These are phyloP conservation scores for Gulo gulo DNA, from an alignment of 2,113 vertebrate genomes.

Conservation along the genomic window DNA sequence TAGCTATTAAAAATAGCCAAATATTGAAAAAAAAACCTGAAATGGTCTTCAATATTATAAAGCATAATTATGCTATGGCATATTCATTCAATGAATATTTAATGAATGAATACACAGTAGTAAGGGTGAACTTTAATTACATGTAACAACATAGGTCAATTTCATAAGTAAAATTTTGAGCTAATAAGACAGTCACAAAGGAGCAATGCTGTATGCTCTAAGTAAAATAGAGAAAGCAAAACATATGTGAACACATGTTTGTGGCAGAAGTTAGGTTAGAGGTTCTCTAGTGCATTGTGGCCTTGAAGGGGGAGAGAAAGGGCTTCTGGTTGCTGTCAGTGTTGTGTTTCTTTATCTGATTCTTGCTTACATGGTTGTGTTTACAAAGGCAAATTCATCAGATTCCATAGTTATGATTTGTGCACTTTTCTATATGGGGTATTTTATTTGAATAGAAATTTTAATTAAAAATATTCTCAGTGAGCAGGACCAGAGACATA, in stretches of 20 bases:
- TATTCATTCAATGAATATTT: not conserved
- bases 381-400: not conserved
- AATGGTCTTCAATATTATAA: not conserved
- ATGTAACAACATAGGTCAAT: not conserved
- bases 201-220: not conserved
- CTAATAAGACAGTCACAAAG: not conserved
- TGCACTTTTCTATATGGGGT: not conserved
- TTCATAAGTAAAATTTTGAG: not conserved
- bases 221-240: not conserved
- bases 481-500: not conserved
- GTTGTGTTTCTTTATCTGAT: not conserved
- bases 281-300: not conserved
- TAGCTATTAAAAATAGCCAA: not conserved
- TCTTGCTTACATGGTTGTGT: not conserved
- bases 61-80: not conserved
- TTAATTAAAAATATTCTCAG: not conserved
- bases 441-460: not conserved
- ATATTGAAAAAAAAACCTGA: not conserved
- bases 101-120: not conserved
- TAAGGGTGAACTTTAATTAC: not conserved
- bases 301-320: fast-evolving
- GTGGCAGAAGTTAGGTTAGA: not conserved
- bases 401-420: not conserved
- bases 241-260: not conserved
- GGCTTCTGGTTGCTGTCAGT: not conserved